Base-by-base conservation (phyloP, 2,797 vertebrate species). In the Nannoperca australis region DNA sequence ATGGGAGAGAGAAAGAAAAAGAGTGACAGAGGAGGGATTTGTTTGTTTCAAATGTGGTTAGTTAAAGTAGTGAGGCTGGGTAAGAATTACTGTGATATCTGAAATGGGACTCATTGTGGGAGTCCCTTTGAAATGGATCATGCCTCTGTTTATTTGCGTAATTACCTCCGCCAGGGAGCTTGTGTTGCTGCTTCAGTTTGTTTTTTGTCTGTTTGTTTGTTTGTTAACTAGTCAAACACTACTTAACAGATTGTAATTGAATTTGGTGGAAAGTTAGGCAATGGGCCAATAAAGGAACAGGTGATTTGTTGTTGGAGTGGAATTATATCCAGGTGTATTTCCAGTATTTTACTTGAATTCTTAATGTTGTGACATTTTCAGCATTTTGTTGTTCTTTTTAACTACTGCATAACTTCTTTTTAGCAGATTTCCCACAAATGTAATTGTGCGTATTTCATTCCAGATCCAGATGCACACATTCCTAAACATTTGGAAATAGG, bases 41-140 rank as follows among this genome's bases (percentile, higher is more conserved):
- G 71, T 83, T 81, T 91, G 81, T 73, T 84, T 87, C 73, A 86
- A 90, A 92, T 79, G 85, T 81, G 66, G 70, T 86, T 78, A 74
- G 83, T 89, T 83, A 72, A 80, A 79, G 70, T 72, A 79, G 82
- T 77, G 56, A 88, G 60, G 67, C 84, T 79, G 61, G 63, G 45
- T 68, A 50, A 56, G 74, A 84, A 85, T 67, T 54, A 73, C 82
- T 85, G 49, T 68, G 79, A 82, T 82, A 71, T 84, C 68, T 76
- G 53, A 89, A 85, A 81, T 62, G 50, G 59, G 45, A 38, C 36
- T 86, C 76, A 71, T 62, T 70, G 79, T 70, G 58, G 20, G 34
- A 74, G 83, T 88, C 70, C 62, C 79, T 85, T 84, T 89, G 73
- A 87, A 92, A 88, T 72, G 76, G 76, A 85, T 80, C 66, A 30